Evolutionary conservation across 2,797 vertebrate species (phyloP), one percentile per base, ranked within the genome.

Genomic region (Sebastes aleutianus): DNA sequence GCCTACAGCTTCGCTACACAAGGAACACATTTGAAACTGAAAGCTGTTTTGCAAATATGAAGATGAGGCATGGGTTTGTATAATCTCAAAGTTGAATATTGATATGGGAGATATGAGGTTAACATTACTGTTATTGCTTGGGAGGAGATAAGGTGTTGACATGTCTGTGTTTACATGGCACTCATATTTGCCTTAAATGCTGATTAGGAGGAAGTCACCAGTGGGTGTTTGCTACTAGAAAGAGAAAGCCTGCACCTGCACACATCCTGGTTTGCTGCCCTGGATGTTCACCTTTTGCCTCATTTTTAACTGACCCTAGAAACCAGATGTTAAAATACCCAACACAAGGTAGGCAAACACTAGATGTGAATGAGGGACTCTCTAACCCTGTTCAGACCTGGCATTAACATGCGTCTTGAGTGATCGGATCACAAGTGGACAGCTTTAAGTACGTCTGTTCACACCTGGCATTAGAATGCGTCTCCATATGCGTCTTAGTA

Each of bases 151-250:
- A 65, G 59, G 62, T 31, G 26, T 6, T 75, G 80, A 58, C 47
- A 22, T 57, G 69, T 72, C 27, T 59, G 29, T 78, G 68, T 87
- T 80, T 82, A 81, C 67, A 58, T 73, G 43, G 39, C 36, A 16
- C 61, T 57, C 36, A 20, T 65, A 27, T 69, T 76, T 36, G 74
- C 70, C 80, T 80, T 76, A 74, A 89, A 88, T 90, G 74, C 88
- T 86, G 84, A 92, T 90, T 32, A 86, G 68, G 76, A 70, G 20
- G 59, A 65, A 81, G 70, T 76, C 78, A 74, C 67, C 27, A 26
- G 39, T 59, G 36, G 34, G 9, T 71, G 61, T 78, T 77, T 66
- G 27, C 24, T 58, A 13, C 39, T 61, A 54, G 62, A 79, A 74
- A 65, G 65, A n/a, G 50, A 72, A 72, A 80, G 36, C 0, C 53